These are phyloP conservation scores for Orussus abietinus DNA, from an alignment of 1,140 invertebrate genomes.

Conservation along the genomic window DNA sequence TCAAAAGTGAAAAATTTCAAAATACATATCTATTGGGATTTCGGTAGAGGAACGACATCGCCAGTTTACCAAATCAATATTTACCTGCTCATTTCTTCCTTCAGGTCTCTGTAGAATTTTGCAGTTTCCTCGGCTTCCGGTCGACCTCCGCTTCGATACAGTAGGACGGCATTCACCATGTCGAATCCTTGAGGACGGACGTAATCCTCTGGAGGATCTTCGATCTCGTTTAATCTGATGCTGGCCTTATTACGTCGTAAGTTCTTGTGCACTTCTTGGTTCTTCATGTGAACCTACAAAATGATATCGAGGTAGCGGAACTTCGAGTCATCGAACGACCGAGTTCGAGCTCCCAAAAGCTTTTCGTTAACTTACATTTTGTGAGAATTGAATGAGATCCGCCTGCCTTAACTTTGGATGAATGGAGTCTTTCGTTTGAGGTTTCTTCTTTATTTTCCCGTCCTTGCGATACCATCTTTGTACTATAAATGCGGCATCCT, in stretches of 20 bases:
- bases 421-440: conserved; percentile 28
- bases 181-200: conserved; percentile 60
- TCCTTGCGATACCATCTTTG: conserved; percentile 50
- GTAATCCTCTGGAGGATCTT: conserved; percentile 57
- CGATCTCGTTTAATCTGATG: conserved; percentile 55
- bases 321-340: no score
- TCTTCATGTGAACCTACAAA: conserved; percentile 66
- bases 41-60: not conserved
- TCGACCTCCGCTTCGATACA: conserved; percentile 41
- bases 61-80: conserved; percentile 21
- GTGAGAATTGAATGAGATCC: conserved; percentile 54
- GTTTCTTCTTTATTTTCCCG: conserved; percentile 30
- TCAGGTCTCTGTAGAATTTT: conserved; percentile 52
- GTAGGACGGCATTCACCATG: conserved; percentile 55
- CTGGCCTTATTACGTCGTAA: conserved; percentile 62
- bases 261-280: conserved; percentile 67
- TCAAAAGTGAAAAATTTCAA: conserved; percentile 47
- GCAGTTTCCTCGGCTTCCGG: conserved; percentile 47
- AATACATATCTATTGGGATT: conserved; percentile 23
- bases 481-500: conserved; percentile 51
- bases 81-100: conserved; percentile 57
- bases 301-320: no score
- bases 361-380: conserved; percentile 43
- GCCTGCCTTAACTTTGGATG: conserved; percentile 48
- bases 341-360: no score